Percentiles rank a stretch among this genome's conserved stretches.
phyloP scores from a whole-genome alignment of 2,797 vertebrate genomes.

The Acrossocheilus wenchowensis region DNA sequence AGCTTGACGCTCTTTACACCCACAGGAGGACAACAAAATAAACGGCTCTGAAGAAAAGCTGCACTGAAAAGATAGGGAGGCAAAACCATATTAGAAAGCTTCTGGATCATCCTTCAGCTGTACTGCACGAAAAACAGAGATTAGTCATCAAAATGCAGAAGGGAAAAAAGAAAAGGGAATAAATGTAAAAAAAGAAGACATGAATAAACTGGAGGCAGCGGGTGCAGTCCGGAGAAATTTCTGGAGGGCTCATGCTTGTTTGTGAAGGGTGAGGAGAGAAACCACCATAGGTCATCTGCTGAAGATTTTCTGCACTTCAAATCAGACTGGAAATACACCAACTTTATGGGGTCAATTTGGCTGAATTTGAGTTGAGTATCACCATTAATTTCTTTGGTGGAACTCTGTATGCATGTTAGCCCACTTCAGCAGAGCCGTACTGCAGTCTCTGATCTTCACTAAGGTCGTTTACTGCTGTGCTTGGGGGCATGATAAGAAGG shows the following conservation, averaged over 20 bases:
- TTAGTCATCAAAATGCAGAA: constrained; percentile 68
- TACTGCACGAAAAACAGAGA: constrained; percentile 70
- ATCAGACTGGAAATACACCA: not conserved
- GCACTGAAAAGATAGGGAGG: constrained; percentile 27
- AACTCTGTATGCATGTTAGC: constrained; percentile 9
- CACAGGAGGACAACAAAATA: constrained; percentile 58
- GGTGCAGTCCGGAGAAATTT: constrained; percentile 69
- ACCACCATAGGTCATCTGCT: constrained; percentile 74
- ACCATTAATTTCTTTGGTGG: not conserved
- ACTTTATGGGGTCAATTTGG: not conserved
- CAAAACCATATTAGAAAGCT: constrained; percentile 63
- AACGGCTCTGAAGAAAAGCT: constrained; percentile 21
- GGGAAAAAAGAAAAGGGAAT: constrained; percentile 49
- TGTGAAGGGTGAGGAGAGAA: constrained; percentile 62
- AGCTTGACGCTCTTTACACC: constrained; percentile 64
- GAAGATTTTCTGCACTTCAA: constrained; percentile 55
- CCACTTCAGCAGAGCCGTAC: constrained; percentile 76
- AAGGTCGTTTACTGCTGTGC: constrained; percentile 53
- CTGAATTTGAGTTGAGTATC: not conserved
- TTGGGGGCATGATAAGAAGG: constrained; percentile 69
- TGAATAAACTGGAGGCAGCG: constrained; percentile 54
- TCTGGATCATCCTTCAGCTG: constrained; percentile 70
- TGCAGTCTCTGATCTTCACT: constrained; percentile 65
- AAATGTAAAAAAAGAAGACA: constrained; percentile 39
- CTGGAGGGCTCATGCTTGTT: constrained; percentile 30